Evolutionary conservation across 2,797 vertebrate species (phyloP), one percentile per base, ranked within the genome.

Genomic region (Meriones psammophilus): DNA sequence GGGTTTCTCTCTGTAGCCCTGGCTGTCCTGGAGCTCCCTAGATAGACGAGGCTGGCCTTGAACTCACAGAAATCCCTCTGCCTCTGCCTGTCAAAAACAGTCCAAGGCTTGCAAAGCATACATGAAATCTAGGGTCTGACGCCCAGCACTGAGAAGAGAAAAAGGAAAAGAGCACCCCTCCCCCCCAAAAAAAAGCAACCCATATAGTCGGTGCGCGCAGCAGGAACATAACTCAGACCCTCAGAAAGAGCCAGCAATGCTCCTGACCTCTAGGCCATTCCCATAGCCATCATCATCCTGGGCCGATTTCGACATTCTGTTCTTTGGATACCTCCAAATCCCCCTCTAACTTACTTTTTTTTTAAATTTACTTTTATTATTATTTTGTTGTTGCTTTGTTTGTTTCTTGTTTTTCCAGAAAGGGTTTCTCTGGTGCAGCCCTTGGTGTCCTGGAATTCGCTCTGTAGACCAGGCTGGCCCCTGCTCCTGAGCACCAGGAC

Each of bases 241-340:
- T 79, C 78, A 15, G 7, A 20, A 36, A 81, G 22, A 60, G 56
- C 5, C 33, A 80, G 54, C 14, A 58, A 36, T 26, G 20, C 56
- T 8, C 8, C 88, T 26, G 15, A 64, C 56, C 81, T 42, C 24
- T 17, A 30, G 58, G 10, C 60, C 81, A 30, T 46, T 58, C 8
- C 36, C 58, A 42, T 39, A 30, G 22, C 10, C 64, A n/a, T 69
- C 15, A 10, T 5, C 62, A 66, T 79, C 87, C 89, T 73, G 28
- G 68, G 58, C 78, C 66, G 84, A 88, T 88, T 95, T 17, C 90
- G 60, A 54, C 42, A 74, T 64, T 94, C 24, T 56, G 8, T 71
- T 74, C 14, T 36, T 66, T 62, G 79, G 22, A 26, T 30, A 91
- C 7, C 89, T 96, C 64, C 62, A 92, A 92, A 80, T 33, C 56